A percentile compares a stretch with the other conserved stretches of the same genome.
Conservation (phyloP, 2,113 vertebrate genomes). For the Egretta garzetta region DNA sequence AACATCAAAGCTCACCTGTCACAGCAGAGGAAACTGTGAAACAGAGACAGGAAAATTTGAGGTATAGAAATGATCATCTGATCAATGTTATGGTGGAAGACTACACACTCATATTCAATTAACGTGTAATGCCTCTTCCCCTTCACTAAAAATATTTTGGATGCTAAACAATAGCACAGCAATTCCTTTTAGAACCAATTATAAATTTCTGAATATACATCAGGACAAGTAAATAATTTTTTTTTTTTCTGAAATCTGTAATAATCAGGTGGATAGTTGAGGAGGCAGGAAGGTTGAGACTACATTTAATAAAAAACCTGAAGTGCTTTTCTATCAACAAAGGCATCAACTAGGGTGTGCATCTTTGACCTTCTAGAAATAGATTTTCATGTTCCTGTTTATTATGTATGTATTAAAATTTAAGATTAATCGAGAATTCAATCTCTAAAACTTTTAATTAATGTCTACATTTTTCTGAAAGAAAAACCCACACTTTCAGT, state of each 20-base stretch:
- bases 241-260: background rate
- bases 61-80: background rate
- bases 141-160: background rate
- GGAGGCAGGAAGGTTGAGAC: background rate
- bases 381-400: background rate
- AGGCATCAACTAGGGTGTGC: background rate
- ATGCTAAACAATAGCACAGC: background rate
- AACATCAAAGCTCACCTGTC: slow-evolving; percentile 31
- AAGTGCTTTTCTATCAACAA: background rate
- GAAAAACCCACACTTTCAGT: background rate
- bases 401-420: background rate
- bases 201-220: background rate
- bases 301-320: background rate
- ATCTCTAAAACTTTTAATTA: background rate
- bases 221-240: background rate
- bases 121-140: background rate
- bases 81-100: background rate
- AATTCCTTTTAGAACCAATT: background rate
- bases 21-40: background rate
- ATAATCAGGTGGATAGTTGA: background rate
- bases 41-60: background rate
- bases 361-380: background rate
- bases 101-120: background rate
- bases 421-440: background rate
- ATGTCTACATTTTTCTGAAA: background rate